Evolutionary conservation across 2,797 vertebrate species (phyloP).

Genomic region (Argyrosomus regius): DNA sequence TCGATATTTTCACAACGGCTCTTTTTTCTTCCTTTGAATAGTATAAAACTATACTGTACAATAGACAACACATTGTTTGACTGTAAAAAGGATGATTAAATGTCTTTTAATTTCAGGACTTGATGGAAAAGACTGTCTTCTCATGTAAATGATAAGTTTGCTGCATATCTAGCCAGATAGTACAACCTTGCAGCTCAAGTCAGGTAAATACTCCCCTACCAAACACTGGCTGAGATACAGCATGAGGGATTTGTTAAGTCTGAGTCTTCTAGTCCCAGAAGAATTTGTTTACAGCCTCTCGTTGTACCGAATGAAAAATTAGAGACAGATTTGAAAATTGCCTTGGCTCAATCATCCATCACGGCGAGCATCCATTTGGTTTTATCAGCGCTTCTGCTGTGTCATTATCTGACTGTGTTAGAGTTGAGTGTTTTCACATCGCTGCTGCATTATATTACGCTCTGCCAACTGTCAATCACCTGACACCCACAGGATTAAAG

Average conservation of each 20-base stretch:
- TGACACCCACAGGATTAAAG: constrained; percentile 11
- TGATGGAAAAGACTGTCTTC: too few species aligned
- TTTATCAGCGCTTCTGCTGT: constrained; percentile 23
- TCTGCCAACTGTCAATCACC: constrained; percentile 19
- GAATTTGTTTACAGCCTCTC: neutral
- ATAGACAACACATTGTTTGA: too few species aligned
- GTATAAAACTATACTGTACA: too few species aligned
- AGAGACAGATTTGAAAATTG: constrained; percentile 5
- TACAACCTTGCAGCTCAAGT: neutral
- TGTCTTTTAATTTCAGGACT: neutral
- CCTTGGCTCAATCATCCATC: constrained; percentile 3
- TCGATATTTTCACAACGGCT: too few species aligned
- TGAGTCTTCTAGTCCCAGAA: neutral
- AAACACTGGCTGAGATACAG: neutral
- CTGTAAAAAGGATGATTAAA: neutral
- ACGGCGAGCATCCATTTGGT: constrained; percentile 23
- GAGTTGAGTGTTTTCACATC: constrained; percentile 36
- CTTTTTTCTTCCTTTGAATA: too few species aligned
- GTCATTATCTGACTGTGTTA: constrained; percentile 24
- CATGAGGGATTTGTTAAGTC: neutral
- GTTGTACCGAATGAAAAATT: constrained; percentile 20
- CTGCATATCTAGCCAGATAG: neutral
- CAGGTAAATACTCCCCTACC: neutral
- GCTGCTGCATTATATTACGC: constrained; percentile 20
- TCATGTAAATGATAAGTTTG: neutral